These are phyloP conservation scores for Apus apus DNA, from an alignment of 2,113 vertebrate genomes.

Conservation along the genomic window DNA sequence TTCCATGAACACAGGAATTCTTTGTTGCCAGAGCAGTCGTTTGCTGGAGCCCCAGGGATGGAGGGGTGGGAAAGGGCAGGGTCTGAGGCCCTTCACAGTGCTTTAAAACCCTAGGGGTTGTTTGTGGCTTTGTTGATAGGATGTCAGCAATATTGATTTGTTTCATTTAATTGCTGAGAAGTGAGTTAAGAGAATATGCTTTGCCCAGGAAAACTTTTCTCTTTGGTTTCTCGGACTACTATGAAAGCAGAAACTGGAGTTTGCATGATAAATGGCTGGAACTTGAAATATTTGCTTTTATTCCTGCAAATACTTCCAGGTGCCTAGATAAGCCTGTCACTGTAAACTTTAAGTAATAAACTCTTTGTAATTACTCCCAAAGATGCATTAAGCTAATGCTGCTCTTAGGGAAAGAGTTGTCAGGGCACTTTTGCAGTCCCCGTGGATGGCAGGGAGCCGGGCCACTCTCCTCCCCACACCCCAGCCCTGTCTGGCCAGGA, in stretches of 20 bases:
- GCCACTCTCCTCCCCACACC: rapidly evolving
- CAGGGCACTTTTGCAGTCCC: not conserved
- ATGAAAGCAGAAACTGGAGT: not conserved
- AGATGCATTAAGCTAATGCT: not conserved
- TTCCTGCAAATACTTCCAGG: not conserved
- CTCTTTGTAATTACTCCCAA: not conserved
- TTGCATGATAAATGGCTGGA: not conserved
- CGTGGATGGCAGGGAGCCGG: not conserved
- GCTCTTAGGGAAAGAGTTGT: not conserved
- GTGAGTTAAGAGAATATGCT: not conserved
- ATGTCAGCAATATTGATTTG: not conserved
- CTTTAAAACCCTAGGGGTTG: not conserved
- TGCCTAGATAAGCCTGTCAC: not conserved
- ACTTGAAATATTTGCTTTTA: not conserved
- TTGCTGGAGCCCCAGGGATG: rapidly evolving
- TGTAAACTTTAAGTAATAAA: not conserved
- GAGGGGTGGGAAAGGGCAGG: not conserved
- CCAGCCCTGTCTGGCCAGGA: not conserved
- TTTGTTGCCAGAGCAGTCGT: not conserved
- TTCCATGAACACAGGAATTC: not conserved
- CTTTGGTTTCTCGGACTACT: not conserved
- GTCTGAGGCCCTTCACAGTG: not conserved
- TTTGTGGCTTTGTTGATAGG: not conserved
- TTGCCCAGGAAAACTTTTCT: not conserved
- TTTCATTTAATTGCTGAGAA: not conserved